Evolutionary conservation across 2,113 vertebrate genomes (phyloP).

Genomic region (Salminus brasiliensis): DNA sequence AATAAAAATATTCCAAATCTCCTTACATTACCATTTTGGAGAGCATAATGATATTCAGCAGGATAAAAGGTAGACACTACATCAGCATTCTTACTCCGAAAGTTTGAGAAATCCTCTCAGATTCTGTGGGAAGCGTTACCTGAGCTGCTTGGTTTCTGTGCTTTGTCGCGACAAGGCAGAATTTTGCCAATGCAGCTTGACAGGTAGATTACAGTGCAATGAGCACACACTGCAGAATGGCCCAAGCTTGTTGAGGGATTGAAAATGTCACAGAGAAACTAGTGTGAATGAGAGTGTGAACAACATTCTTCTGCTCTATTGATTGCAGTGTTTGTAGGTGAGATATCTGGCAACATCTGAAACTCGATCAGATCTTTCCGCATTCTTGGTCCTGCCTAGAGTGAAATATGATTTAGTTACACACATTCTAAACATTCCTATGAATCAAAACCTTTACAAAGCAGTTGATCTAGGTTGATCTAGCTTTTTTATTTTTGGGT

Average conservation of each 20-base stretch:
- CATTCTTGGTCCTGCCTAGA: not conserved
- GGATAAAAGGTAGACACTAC: not conserved
- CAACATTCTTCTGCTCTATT: not conserved
- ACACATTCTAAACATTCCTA: too few relatives aligned
- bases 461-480: not conserved
- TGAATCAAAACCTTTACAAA: not conserved
- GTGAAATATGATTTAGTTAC: not conserved
- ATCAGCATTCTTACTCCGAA: not conserved
- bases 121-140: not conserved
- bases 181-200: not conserved
- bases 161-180: not conserved
- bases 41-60: not conserved
- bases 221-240: not conserved
- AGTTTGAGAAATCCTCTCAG: not conserved
- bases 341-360: not conserved
- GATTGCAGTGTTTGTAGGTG: not conserved
- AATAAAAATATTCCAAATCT: too few relatives aligned
- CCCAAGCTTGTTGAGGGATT: not conserved
- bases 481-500: not conserved
- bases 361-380: not conserved
- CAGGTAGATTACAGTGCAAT: not conserved
- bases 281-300: not conserved
- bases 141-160: not conserved
- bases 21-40: too few relatives aligned
- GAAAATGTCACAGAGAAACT: not conserved